These are phyloP conservation scores for Pogonophryne albipinna DNA, from an alignment of 2,797 vertebrate genomes.

Conservation along the genomic window DNA sequence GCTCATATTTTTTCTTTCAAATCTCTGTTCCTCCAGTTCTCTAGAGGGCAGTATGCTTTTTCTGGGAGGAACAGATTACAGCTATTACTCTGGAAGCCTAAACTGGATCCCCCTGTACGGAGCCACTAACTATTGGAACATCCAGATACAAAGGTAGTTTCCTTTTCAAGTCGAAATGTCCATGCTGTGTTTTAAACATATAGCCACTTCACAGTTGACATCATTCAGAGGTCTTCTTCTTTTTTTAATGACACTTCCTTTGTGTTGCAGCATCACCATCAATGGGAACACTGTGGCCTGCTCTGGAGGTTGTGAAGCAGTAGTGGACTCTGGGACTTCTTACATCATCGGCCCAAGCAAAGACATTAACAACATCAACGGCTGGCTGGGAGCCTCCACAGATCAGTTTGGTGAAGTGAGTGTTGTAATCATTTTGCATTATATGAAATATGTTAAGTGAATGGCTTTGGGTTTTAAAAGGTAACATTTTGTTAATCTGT, in stretches of 20 bases:
- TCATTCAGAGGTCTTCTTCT: not conserved
- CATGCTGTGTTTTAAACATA: not conserved
- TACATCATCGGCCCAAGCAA: not conserved
- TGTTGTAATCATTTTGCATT: not conserved
- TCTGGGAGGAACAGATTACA: constrained; percentile 51
- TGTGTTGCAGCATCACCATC: constrained; percentile 27
- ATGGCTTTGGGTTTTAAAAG: not conserved
- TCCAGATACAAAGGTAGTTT: constrained; percentile 24
- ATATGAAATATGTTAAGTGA: not conserved
- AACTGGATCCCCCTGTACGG: constrained; percentile 42
- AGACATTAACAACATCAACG: constrained; percentile 18
- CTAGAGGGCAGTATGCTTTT: constrained; percentile 53
- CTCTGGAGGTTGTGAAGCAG: constrained; percentile 12
- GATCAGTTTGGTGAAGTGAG: constrained; percentile 30
- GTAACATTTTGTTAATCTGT: not conserved
- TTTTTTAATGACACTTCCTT: not conserved
- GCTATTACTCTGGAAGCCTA: constrained; percentile 45
- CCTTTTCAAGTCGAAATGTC: not conserved
- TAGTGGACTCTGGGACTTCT: constrained; percentile 34
- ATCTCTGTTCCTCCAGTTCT: constrained; percentile 21
- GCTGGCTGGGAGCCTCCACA: constrained; percentile 13
- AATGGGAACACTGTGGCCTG: constrained; percentile 20
- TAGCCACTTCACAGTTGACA: not conserved
- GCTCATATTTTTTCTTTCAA: not conserved
- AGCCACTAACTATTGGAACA: constrained; percentile 43